phyloP scores from a whole-genome alignment of 2,113 vertebrate species.

The Aldabrachelys gigantea region DNA sequence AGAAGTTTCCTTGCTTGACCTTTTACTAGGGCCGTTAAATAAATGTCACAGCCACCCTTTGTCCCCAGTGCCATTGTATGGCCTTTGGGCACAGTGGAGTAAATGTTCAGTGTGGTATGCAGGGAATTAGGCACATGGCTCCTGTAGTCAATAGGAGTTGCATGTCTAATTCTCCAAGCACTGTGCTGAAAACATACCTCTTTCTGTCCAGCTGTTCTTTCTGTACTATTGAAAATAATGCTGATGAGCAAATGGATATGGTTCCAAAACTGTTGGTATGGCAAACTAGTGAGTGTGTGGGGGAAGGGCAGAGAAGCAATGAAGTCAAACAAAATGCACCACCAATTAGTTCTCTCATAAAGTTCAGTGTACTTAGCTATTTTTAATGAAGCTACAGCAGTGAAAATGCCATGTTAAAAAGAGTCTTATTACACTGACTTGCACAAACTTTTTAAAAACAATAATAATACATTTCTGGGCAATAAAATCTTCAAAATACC shows the following conservation, averaged over 20 bases:
- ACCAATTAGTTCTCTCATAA: not conserved
- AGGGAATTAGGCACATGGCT: not conserved
- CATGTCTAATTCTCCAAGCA: not conserved
- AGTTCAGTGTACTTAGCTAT: constrained; percentile 14
- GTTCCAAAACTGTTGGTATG: not conserved
- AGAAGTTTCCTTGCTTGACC: not conserved
- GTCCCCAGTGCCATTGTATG: not conserved
- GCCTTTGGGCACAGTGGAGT: not conserved
- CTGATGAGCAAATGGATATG: not conserved
- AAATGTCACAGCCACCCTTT: not conserved
- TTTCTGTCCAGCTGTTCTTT: not conserved
- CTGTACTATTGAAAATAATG: not conserved
- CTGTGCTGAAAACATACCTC: not conserved
- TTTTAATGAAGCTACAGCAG: constrained; percentile 17
- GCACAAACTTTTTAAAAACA: constrained; percentile 17
- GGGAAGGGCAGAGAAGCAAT: not conserved
- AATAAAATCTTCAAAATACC: not conserved
- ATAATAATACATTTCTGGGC: not conserved
- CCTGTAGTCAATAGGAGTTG: not conserved
- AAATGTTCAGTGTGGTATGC: not conserved
- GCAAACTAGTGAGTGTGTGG: not conserved
- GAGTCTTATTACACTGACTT: constrained; percentile 1
- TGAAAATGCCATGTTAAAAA: constrained; percentile 16
- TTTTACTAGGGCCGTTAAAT: not conserved
- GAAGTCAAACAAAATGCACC: not conserved